phyloP scores from a whole-genome alignment of 2,888 invertebrate species.

The Synergus laeviventris region DNA sequence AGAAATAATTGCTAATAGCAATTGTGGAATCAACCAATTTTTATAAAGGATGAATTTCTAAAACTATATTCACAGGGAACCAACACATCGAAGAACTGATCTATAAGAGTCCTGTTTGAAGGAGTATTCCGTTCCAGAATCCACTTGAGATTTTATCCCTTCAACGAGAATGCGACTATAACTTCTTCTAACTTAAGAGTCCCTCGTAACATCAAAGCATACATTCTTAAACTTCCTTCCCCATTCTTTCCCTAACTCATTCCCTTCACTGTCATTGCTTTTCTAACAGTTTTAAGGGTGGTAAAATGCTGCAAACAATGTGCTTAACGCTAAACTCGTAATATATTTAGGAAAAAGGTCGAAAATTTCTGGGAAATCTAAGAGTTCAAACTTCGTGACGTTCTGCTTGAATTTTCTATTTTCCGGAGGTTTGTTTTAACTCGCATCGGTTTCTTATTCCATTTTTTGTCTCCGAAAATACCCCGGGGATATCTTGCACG shows the following conservation, averaged over 20 bases:
- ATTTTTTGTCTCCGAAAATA: background rate
- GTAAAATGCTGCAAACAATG: conserved; percentile 34
- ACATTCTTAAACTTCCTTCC: conserved; percentile 53
- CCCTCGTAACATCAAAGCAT: conserved; percentile 44
- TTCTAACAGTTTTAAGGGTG: conserved; percentile 3
- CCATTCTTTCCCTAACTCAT: background rate
- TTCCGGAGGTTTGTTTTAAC: conserved; percentile 35
- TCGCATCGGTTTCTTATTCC: conserved; percentile 17
- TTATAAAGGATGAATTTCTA: too few relatives aligned
- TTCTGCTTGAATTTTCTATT: too few relatives aligned
- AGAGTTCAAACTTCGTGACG: background rate
- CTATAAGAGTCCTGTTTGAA: background rate
- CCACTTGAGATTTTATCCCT: conserved; percentile 51
- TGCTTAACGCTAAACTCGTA: conserved; percentile 37
- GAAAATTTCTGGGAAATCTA: conserved; percentile 40
- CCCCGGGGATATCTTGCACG: background rate
- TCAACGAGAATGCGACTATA: conserved; percentile 54
- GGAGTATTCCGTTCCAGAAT: conserved; percentile 57
- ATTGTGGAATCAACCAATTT: too few relatives aligned
- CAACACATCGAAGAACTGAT: too few relatives aligned
- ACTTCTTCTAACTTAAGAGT: conserved; percentile 57
- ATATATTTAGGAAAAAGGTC: conserved; percentile 43
- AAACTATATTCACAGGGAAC: too few relatives aligned
- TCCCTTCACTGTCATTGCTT: background rate
- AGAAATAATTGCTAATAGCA: too few relatives aligned